Percentiles rank a stretch among this genome's conserved stretches.
Conservation (phyloP, 23 tunicate genomes). For the Oikopleura albicans region DNA sequence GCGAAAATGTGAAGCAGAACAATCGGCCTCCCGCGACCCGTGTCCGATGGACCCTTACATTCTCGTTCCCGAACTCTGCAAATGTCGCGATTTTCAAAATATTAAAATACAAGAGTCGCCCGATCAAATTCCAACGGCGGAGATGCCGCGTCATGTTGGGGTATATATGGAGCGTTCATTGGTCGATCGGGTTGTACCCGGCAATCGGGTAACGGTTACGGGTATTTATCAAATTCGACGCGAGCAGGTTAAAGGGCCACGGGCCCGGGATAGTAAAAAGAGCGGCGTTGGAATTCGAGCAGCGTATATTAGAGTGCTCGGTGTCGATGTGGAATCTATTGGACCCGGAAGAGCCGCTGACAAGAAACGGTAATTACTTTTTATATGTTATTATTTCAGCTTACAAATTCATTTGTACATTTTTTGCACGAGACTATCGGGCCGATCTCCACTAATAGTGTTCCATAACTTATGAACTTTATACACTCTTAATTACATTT, state of each 20-base stretch:
- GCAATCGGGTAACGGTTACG: constrained; percentile 65
- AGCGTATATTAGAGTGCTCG: constrained; percentile 76
- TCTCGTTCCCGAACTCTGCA: constrained; percentile 76
- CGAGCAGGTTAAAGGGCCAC: constrained; percentile 31
- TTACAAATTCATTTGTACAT: no score
- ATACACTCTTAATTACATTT: no score
- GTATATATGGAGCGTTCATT: constrained; percentile 70
- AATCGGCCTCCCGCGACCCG: constrained; percentile 40
- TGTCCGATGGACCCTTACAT: constrained; percentile 92
- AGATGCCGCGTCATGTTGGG: constrained; percentile 93
- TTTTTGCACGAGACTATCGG: no score
- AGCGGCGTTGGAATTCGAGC: constrained; percentile 39
- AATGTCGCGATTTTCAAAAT: constrained; percentile 87
- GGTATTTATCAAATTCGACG: constrained; percentile 71
- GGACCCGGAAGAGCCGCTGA: constrained; percentile 44
- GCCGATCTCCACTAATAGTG: no score
- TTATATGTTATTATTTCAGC: background rate
- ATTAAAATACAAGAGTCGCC: constrained; percentile 94
- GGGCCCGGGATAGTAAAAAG: constrained; percentile 26
- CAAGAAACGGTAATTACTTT: background rate
- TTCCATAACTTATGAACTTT: no score
- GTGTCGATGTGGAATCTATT: constrained; percentile 71
- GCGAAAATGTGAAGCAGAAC: constrained; percentile 58
- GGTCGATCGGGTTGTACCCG: constrained; percentile 86
- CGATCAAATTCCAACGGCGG: constrained; percentile 90